phyloP scores from a whole-genome alignment of 2,797 vertebrate species.

The Parauchenoglanis ngamensis region DNA sequence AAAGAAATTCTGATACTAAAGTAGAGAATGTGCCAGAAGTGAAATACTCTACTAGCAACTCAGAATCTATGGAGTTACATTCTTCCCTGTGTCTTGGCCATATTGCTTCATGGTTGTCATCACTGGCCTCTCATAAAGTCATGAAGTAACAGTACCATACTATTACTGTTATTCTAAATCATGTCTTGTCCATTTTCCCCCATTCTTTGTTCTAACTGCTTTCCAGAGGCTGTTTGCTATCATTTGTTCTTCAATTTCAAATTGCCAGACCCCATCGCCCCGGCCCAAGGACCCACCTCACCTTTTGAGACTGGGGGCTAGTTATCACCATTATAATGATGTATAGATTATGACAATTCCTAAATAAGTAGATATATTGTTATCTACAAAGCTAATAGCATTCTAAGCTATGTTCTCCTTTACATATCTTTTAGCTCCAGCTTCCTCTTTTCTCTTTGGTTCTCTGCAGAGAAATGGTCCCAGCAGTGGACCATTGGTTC shows the following conservation, averaged over 20 bases:
- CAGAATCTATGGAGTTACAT: background rate
- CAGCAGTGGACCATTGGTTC: background rate
- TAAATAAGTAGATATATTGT: background rate
- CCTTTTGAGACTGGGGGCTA: background rate
- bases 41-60: background rate
- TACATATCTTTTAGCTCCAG: background rate
- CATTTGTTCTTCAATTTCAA: background rate
- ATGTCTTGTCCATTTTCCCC: background rate
- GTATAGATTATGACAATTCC: background rate
- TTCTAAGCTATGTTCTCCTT: background rate
- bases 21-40: background rate
- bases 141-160: background rate
- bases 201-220: background rate
- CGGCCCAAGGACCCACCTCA: background rate
- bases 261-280: background rate
- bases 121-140: too few relatives aligned
- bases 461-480: background rate
- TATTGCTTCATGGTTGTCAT: background rate
- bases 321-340: background rate
- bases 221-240: background rate
- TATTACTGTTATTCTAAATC: background rate
- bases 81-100: background rate
- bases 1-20: background rate
- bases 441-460: background rate
- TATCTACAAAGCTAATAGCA: background rate